A percentile compares a stretch with the other conserved stretches of the same genome.
phyloP scores from a whole-genome alignment of 1,140 invertebrate genomes.

The Harlomillsia oculata region DNA sequence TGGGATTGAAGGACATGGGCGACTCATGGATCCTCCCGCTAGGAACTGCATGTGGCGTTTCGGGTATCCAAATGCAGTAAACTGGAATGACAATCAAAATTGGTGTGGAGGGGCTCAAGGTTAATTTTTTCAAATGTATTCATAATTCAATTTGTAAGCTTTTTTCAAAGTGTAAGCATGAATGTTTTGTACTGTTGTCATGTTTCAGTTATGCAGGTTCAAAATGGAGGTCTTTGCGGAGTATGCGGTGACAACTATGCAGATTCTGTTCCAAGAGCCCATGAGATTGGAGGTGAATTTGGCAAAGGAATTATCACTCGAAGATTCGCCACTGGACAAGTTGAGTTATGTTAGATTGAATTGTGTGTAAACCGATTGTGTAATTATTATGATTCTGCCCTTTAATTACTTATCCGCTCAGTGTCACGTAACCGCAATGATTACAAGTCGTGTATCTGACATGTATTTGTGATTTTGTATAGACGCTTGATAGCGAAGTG shows the following conservation, averaged over 20 bases:
- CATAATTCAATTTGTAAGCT: neutral
- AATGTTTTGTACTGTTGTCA: neutral
- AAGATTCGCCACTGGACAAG: conserved; percentile 70
- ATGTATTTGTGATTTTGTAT: conserved; percentile 17
- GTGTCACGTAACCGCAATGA: no score
- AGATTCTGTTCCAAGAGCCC: conserved; percentile 59
- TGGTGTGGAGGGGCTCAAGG: conserved; percentile 74
- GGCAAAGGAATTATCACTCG: conserved; percentile 71
- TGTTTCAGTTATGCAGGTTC: conserved; percentile 64
- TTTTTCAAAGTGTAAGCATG: neutral
- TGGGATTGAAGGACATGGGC: conserved; percentile 58
- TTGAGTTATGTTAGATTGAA: conserved; percentile 38
- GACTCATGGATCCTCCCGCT: conserved; percentile 74
- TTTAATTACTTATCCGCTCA: neutral
- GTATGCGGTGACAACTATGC: conserved; percentile 73
- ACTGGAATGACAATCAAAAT: conserved; percentile 84
- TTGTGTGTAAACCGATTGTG: neutral
- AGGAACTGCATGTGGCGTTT: conserved; percentile 92
- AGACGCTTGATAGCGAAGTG: conserved; percentile 72
- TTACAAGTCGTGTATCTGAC: no score
- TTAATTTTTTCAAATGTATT: conserved; percentile 38
- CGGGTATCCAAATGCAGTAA: conserved; percentile 81
- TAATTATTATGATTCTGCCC: neutral
- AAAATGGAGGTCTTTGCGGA: conserved; percentile 77
- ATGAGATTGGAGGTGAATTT: conserved; percentile 77